Evolutionary conservation across 2,113 vertebrate genomes (phyloP).

Genomic region (Rhynchomys soricoides): DNA sequence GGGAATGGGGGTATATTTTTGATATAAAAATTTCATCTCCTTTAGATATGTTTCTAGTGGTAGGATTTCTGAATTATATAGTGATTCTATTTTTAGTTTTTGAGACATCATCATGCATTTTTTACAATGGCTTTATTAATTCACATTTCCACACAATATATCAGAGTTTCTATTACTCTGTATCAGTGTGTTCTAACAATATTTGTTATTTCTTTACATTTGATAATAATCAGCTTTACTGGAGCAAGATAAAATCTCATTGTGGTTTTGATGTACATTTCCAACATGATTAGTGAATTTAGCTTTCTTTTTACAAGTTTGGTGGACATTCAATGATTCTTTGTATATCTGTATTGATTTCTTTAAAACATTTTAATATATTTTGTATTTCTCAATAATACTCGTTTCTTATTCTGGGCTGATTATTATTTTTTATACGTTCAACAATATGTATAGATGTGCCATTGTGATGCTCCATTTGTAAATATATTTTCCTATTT

Average conservation of each 20-base stretch:
- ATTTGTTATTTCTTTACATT: not conserved
- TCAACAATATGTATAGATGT: not conserved
- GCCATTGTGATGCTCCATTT: not conserved
- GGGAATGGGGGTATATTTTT: not conserved
- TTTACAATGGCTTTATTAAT: not conserved
- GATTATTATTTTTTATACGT: not conserved
- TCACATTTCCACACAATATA: not conserved
- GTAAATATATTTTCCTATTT: not conserved
- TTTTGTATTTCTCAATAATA: not conserved
- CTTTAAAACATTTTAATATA: not conserved
- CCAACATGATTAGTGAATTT: no score
- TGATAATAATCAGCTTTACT: not conserved
- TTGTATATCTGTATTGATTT: not conserved
- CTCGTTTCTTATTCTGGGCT: not conserved
- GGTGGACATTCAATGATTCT: no score
- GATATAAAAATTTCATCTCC: not conserved
- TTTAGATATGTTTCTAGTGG: not conserved
- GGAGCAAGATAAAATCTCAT: not conserved
- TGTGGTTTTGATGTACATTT: not conserved
- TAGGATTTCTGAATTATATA: not conserved
- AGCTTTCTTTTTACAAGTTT: not conserved
- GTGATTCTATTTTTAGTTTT: not conserved
- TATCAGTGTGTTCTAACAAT: not conserved
- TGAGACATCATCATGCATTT: not conserved
- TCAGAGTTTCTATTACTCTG: not conserved